Base-by-base conservation (phyloP, 2,888 invertebrate species). In the Octonoba sinensis region DNA sequence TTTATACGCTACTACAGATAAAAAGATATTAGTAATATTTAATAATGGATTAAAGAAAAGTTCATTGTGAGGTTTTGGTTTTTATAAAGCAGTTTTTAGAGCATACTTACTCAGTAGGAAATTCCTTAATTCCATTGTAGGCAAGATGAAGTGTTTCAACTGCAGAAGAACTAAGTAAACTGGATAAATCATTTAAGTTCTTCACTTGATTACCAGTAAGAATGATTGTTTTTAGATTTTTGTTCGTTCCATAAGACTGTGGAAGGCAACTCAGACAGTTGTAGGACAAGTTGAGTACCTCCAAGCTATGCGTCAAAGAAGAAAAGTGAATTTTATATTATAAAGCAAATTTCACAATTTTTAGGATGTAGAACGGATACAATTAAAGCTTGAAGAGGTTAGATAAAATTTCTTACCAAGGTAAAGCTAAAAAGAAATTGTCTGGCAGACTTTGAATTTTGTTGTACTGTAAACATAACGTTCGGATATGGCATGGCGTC, bases 231-330 rank as follows among this genome's bases (percentile, higher is more conserved):
- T 67, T 76, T 12, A 82, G 56, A 12, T 59, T 54, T 18, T 47
- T 47, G 18, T 60, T 51, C 13, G 67, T 65, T 4, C 69, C 47
- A 24, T 57, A 64, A 4, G 82, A 60, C 15, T 44, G 64, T 1
- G 83, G 83, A n/a, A 83, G 20, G 3, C 49, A 78, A 11, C 47
- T 57, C 27, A 83, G 54, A 36, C 22, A 44, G 54, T 83, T 83
- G 60, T 70, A 83, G n/a, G 78, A 83, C 12, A 83, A 20, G 47
- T 83, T 83, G 59, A 83, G 67, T 18, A 22, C 20, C 44, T 83
- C 78, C 60, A 83, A 44, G 46, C 83, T 83, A 46, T 2, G 49
- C 22, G 62, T 11, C 0, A 66, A 51, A 20, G 15, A 8, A 46
- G 3, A 46, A 46, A 46, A 27, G 6, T 27, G 24, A 13, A 20